Base-by-base conservation (phyloP, 35 echinoderm and acorn worm genomes). In the Lytechinus pictus region DNA sequence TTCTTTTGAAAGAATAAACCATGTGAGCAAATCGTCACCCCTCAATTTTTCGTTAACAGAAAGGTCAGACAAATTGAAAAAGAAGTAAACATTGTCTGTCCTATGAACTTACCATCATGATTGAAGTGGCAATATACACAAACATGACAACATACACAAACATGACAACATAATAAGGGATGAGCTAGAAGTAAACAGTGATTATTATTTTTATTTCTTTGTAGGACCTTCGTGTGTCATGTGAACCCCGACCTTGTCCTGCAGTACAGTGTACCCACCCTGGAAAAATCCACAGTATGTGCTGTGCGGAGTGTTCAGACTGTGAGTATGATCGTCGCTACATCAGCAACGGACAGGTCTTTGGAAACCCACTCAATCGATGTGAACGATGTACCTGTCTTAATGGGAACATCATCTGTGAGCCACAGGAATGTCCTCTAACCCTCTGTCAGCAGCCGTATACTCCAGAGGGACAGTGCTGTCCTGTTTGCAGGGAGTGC, bases 401-500 rank as follows among this genome's bases (percentile, higher is more conserved):
- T 94, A 93, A 93, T n/a, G 92, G 92, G 13, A 93, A 93, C 54
- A 93, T 93, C 92, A 14, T 93, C 27, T 93, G 92, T 89, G 89
- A 93, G 16, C 86, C 89, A 7, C 92, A 95, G 52, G 91, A 97
- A 87, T 99, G 98, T 86, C 97, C 96, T 27, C 95, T 94, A 51
- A 52, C 94, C 5, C 57, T 79, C 0, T 99, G 98, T 96, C 92
- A 86, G 9, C 58, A 98, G 52, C 97, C 97, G 0, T 94, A 95
- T 66, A 95, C 95, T 14, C 79, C 86, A 19, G 92, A 96, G 1
- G 97, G 97, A 27, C 95, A 98, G 89, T 99, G 98, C 71, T 99
- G 98, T 54, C 92, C 97, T 55, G 72, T 94, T 13, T 99, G 98
- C 55, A 55, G 91, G 89, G 98, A 96, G 4, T 99, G 98, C 96